Conservation (phyloP, 2,797 vertebrate genomes). For the Hoplostethus atlanticus region DNA sequence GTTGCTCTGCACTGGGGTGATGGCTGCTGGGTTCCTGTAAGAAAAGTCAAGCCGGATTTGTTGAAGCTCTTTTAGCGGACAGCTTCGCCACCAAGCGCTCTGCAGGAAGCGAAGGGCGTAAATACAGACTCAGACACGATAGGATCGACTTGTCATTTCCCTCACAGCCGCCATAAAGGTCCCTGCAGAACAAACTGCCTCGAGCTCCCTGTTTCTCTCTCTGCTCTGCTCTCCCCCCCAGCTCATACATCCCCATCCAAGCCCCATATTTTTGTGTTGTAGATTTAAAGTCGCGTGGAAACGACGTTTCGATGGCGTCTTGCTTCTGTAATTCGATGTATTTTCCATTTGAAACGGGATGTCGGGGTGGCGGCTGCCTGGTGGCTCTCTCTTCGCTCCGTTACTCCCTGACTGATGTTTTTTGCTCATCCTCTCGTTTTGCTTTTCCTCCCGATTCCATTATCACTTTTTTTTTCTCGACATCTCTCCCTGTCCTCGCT, state of each 20-base stretch:
- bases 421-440: conserved; percentile 7
- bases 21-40: too few species aligned
- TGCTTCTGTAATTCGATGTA: conserved; percentile 8
- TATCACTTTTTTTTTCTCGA: background rate
- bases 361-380: background rate
- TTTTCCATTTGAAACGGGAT: too few species aligned
- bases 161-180: background rate
- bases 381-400: conserved; percentile 25
- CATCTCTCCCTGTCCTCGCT: conserved; percentile 10
- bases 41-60: conserved; percentile 24
- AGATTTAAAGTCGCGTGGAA: background rate
- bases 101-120: background rate
- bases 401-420: conserved; percentile 28
- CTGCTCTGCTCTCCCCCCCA: background rate
- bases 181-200: background rate
- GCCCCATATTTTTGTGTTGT: too few species aligned
- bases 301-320: conserved; percentile 6
- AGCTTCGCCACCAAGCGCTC: background rate
- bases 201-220: too few species aligned
- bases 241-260: background rate
- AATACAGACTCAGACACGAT: conserved; percentile 22
- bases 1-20: too few species aligned
- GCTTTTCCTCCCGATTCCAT: background rate
- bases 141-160: conserved; percentile 29
- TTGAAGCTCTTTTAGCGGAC: conserved; percentile 30